Evolutionary conservation across 2,113 vertebrate species (phyloP).

Genomic region (Microcebus murinus): DNA sequence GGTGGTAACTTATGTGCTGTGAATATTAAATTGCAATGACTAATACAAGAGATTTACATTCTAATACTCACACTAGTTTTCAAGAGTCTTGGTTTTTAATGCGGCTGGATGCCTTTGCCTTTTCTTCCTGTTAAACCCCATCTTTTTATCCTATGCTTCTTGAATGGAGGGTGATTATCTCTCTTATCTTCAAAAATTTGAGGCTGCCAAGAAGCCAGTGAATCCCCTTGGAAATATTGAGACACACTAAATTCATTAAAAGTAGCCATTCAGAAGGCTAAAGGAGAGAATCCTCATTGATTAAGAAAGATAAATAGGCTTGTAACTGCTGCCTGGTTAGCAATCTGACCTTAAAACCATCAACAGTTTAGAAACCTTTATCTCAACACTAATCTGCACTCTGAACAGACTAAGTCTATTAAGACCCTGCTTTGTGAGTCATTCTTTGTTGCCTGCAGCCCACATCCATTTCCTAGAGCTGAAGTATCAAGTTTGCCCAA

Average conservation of each 20-base stretch:
- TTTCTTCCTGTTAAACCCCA: constrained; percentile 17
- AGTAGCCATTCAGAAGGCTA: not conserved
- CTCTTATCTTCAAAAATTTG: not conserved
- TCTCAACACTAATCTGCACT: constrained; percentile 28
- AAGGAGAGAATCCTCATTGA: not conserved
- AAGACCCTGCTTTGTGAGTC: not conserved
- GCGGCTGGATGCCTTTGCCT: not conserved
- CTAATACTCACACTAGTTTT: not conserved
- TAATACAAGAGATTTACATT: not conserved
- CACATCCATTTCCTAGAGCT: not conserved
- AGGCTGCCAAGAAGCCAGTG: constrained; percentile 20
- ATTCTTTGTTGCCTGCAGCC: not conserved
- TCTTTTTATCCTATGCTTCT: constrained; percentile 10
- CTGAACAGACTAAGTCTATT: not conserved
- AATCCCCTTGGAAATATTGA: not conserved
- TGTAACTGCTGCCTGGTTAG: not conserved
- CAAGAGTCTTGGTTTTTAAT: not conserved
- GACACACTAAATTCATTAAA: not conserved
- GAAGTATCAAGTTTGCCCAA: not conserved
- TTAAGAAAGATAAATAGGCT: constrained; percentile 16
- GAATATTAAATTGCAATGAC: not conserved
- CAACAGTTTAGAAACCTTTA: constrained; percentile 15
- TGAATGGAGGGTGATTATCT: constrained; percentile 51
- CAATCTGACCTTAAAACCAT: constrained; percentile 32
- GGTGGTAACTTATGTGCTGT: not conserved